A percentile compares a stretch with the other conserved stretches of the same genome.
Evolutionary conservation across 1,140 invertebrate species (phyloP).

Genomic region (Lepidurus packardi): DNA sequence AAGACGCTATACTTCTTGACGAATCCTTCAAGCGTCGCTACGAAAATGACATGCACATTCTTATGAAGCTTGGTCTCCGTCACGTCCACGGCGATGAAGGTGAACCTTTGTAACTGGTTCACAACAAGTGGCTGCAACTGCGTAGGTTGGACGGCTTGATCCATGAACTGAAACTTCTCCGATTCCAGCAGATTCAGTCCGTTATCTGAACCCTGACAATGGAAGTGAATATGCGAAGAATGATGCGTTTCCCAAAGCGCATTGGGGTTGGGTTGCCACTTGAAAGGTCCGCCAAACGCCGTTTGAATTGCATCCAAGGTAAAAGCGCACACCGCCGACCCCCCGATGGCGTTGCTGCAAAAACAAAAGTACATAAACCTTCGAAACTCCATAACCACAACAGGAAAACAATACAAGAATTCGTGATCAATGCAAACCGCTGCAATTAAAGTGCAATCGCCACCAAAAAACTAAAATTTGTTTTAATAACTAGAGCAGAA

Average conservation of each 20-base stretch:
- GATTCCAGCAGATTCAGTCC: slow-evolving; percentile 54
- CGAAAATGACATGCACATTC: slow-evolving; percentile 65
- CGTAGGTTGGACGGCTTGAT: slow-evolving; percentile 69
- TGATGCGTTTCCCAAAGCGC: slow-evolving; percentile 68
- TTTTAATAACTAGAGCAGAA: too few relatives aligned
- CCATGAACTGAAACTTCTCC: slow-evolving; percentile 79
- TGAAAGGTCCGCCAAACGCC: slow-evolving; percentile 82
- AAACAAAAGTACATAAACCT: slow-evolving; percentile 39
- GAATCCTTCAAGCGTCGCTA: slow-evolving; percentile 64
- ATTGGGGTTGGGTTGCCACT: slow-evolving; percentile 66
- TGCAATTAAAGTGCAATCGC: too few relatives aligned
- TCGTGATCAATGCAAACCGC: too few relatives aligned
- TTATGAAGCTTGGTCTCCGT: slow-evolving; percentile 60
- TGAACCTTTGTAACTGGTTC: slow-evolving; percentile 62
- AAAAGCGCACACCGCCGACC: slow-evolving; percentile 89
- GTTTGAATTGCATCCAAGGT: slow-evolving; percentile 73
- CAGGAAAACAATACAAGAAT: too few relatives aligned
- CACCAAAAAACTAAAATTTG: too few relatives aligned
- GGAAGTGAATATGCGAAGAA: slow-evolving; percentile 51
- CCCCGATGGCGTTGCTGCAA: slow-evolving; percentile 77
- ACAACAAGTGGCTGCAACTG: slow-evolving; percentile 63
- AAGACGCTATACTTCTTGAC: slow-evolving; percentile 75
- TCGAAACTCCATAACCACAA: not conserved
- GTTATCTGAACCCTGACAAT: slow-evolving; percentile 51
- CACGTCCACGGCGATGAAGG: slow-evolving; percentile 71